These are phyloP conservation scores for Platalea minor DNA, from an alignment of 2,797 vertebrate genomes.

Conservation along the genomic window DNA sequence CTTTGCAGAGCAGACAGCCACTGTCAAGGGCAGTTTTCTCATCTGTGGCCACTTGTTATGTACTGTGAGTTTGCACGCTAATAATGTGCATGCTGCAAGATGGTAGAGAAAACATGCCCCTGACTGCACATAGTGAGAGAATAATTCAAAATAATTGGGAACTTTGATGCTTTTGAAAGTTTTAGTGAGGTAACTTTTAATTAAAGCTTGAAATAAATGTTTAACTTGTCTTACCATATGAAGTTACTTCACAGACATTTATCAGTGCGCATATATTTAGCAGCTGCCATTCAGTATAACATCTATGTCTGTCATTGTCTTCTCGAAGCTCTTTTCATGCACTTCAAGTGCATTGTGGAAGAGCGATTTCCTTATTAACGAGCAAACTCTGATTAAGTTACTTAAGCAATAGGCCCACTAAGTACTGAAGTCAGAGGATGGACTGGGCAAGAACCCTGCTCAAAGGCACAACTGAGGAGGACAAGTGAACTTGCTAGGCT, in stretches of 20 bases:
- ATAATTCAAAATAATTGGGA: neutral
- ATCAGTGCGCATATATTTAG: constrained; percentile 37
- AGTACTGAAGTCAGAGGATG: neutral
- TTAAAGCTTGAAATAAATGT: constrained; percentile 34
- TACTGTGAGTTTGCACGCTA: neutral
- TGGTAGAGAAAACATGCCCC: neutral
- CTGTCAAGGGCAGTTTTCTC: constrained; percentile 23
- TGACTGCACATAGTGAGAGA: neutral
- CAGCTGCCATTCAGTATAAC: constrained; percentile 47
- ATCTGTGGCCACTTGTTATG: neutral
- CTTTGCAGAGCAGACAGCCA: neutral
- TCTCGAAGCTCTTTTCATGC: neutral
- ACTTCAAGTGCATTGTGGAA: constrained; percentile 7
- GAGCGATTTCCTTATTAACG: constrained; percentile 2
- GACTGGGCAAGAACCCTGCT: neutral
- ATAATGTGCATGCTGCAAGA: neutral
- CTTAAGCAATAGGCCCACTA: neutral
- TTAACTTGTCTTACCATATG: constrained; percentile 30
- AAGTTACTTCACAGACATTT: constrained; percentile 24
- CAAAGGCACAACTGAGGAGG: neutral
- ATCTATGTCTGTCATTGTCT: constrained; percentile 31
- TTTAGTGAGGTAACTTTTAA: constrained; percentile 25
- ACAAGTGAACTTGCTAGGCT: neutral
- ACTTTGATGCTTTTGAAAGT: constrained; percentile 14
- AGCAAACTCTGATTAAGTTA: constrained; percentile 1